Percentiles rank a stretch among this genome's conserved stretches.
These are phyloP conservation scores for Phoxinus phoxinus DNA, from an alignment of 2,113 vertebrate genomes.

Conservation along the genomic window DNA sequence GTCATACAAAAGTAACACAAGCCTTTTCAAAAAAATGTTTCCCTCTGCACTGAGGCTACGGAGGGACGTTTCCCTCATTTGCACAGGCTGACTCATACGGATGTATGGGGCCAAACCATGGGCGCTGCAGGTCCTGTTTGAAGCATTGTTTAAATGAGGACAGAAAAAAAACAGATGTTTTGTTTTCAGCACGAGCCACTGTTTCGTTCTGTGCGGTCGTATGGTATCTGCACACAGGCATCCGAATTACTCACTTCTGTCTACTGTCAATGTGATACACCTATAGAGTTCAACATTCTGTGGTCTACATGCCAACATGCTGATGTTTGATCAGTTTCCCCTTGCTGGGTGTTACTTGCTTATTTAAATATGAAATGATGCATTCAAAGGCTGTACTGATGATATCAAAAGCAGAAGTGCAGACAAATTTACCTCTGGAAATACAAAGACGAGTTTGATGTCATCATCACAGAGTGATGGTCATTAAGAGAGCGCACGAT, in stretches of 20 bases:
- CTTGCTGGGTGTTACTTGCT: not conserved
- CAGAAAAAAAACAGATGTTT: conserved; percentile 11
- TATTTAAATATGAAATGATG: conserved; percentile 35
- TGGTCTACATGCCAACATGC: conserved; percentile 9
- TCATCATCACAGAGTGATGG: conserved; percentile 2
- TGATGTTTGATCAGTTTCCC: not conserved
- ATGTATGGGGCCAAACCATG: not conserved
- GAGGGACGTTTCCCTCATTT: conserved; percentile 60
- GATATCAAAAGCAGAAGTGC: conserved; percentile 38
- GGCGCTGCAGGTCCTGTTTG: not conserved
- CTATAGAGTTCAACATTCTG: not conserved
- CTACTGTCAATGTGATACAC: not conserved
- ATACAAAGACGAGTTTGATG: not conserved
- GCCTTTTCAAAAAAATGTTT: conserved; percentile 34
- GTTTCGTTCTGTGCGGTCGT: conserved; percentile 33
- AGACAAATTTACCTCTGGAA: conserved; percentile 8
- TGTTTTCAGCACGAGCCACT: conserved; percentile 14
- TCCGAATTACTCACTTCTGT: conserved; percentile 8
- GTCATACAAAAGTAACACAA: conserved; percentile 54
- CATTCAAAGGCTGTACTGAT: conserved; percentile 7
- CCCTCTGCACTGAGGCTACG: conserved; percentile 15
- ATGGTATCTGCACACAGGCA: not conserved
- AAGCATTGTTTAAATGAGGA: conserved; percentile 14
- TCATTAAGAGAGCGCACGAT: not conserved
- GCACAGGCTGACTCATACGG: conserved; percentile 54